Percentiles rank a stretch among this genome's conserved stretches.
These are phyloP conservation scores for Furnarius figulus DNA, from an alignment of 2,113 vertebrate genomes.

Conservation along the genomic window DNA sequence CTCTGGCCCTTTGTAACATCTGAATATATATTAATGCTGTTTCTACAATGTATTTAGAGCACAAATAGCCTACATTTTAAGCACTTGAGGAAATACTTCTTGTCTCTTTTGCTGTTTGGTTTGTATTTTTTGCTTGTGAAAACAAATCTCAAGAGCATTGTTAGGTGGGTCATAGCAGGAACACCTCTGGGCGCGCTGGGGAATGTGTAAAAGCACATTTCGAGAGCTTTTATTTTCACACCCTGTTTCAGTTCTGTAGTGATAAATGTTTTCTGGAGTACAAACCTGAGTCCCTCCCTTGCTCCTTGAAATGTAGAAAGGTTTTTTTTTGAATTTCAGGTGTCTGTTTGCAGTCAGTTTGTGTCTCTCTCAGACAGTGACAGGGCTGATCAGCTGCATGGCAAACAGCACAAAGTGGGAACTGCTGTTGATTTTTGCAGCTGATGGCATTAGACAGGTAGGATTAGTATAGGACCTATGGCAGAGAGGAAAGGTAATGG, in stretches of 20 bases:
- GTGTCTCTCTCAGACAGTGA: background rate
- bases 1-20: background rate
- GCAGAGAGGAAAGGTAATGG: background rate
- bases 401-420: background rate
- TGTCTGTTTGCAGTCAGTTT: background rate
- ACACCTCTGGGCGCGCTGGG: background rate
- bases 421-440: background rate
- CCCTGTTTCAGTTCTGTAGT: background rate
- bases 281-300: background rate
- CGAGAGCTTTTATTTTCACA: constrained; percentile 48
- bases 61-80: background rate
- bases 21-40: background rate
- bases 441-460: background rate
- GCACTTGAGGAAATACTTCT: background rate
- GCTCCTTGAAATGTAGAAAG: constrained; percentile 19
- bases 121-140: constrained; percentile 37
- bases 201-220: constrained; percentile 31
- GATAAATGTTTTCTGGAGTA: constrained; percentile 47
- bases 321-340: background rate
- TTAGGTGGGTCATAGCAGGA: constrained; percentile 20
- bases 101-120: background rate
- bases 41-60: background rate
- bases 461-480: background rate
- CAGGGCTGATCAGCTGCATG: background rate
- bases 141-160: constrained; percentile 46